Percentiles rank a stretch among this genome's conserved stretches.
Conservation (phyloP, 2,888 invertebrate species). For the Watsonalla binaria region DNA sequence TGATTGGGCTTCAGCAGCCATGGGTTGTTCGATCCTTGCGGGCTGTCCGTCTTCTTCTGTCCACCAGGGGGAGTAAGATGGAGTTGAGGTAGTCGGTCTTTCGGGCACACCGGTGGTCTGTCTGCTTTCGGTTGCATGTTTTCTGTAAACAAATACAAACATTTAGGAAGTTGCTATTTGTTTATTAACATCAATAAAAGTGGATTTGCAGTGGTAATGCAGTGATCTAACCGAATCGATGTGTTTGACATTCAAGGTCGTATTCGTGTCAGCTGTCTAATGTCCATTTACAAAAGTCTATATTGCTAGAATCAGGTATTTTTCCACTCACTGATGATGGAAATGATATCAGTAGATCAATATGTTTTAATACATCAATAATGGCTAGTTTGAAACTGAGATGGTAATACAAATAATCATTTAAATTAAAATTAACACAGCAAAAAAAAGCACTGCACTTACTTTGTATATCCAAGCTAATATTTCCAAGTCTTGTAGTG, state of each 20-base stretch:
- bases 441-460: slow-evolving; percentile 30
- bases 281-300: not conserved
- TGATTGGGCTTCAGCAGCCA: slow-evolving; percentile 64
- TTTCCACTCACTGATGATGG: not conserved
- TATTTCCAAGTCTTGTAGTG: slow-evolving; percentile 54
- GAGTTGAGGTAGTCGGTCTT: slow-evolving; percentile 49
- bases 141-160: slow-evolving; percentile 28
- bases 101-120: slow-evolving; percentile 56
- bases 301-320: not conserved
- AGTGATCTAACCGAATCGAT: not conserved
- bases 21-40: slow-evolving; percentile 43
- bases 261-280: not conserved
- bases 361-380: not conserved
- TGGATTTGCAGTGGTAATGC: not conserved
- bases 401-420: not conserved
- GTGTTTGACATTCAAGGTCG: not conserved
- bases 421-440: not conserved
- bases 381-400: too few relatives aligned
- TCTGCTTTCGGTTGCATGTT: slow-evolving; percentile 68
- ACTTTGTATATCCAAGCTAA: slow-evolving; percentile 53
- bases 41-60: slow-evolving; percentile 46
- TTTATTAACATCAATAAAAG: not conserved
- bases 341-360: not conserved
- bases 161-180: slow-evolving; percentile 3
- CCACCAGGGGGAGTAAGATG: slow-evolving; percentile 59